A percentile compares a stretch with the other conserved stretches of the same genome.
Evolutionary conservation across 2,113 vertebrate species (phyloP).

Genomic region (Bambusicola thoracicus): DNA sequence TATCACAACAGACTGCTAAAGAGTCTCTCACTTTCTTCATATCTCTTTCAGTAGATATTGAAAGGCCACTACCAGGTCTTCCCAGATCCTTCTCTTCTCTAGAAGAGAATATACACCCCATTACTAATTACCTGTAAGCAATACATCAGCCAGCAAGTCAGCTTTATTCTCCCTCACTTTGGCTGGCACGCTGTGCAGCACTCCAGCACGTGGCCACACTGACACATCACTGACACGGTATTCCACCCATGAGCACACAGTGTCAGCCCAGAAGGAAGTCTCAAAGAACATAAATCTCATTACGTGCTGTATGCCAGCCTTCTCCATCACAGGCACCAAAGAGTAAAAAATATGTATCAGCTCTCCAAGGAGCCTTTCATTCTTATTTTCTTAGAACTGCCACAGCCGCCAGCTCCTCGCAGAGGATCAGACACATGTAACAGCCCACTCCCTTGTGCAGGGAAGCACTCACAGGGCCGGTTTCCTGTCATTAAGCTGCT

Average conservation of each 20-base stretch:
- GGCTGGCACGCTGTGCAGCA: neutral
- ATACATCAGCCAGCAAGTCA: neutral
- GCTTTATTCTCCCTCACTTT: neutral
- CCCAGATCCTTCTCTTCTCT: no score
- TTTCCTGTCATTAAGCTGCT: slow-evolving; percentile 17
- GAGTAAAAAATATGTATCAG: neutral
- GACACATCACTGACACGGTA: neutral
- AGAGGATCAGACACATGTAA: neutral
- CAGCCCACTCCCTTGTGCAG: neutral
- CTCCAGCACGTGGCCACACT: neutral
- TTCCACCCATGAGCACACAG: neutral
- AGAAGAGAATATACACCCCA: neutral
- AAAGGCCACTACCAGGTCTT: no score
- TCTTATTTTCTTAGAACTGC: slow-evolving; percentile 10
- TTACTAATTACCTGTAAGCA: neutral
- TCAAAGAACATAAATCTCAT: neutral
- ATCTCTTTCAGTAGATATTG: no score
- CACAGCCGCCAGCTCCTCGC: neutral
- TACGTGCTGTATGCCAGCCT: neutral
- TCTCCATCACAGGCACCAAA: neutral
- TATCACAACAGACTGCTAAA: no score
- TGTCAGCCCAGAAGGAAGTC: neutral
- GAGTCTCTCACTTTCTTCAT: no score
- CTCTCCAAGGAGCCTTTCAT: slow-evolving; percentile 4
- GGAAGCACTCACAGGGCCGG: neutral